Conservation (phyloP, 2,113 vertebrate species). For the Silurus glanis region DNA sequence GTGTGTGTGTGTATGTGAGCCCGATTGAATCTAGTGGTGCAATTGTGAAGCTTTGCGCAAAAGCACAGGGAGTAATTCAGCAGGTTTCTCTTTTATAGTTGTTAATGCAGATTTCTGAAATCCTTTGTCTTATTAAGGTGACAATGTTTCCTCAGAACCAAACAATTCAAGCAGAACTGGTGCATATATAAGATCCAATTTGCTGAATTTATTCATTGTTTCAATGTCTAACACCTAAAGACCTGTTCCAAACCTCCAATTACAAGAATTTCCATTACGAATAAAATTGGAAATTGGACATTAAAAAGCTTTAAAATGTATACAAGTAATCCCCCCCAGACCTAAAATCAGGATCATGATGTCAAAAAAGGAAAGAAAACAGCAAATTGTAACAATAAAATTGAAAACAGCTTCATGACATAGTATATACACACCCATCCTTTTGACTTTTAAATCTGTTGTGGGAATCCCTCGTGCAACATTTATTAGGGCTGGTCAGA, state of each 20-base stretch:
- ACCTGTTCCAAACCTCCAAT: neutral
- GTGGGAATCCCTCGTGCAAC: neutral
- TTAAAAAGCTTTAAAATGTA: neutral
- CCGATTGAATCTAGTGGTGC: neutral
- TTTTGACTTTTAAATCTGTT: slow-evolving; percentile 14
- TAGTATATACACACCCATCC: neutral
- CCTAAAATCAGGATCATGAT: neutral
- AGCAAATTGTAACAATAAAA: neutral
- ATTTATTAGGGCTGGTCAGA: slow-evolving; percentile 1
- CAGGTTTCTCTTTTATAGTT: slow-evolving; percentile 13
- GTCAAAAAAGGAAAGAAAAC: neutral
- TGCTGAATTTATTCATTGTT: slow-evolving; percentile 40
- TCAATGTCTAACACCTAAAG: neutral
- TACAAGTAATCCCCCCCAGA: neutral
- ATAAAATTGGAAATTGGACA: neutral
- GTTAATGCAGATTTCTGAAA: slow-evolving; percentile 28
- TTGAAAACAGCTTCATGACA: neutral
- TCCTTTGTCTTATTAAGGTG: slow-evolving; percentile 35
- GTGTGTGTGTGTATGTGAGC: neutral
- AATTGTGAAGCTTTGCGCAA: neutral
- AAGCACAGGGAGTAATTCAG: neutral
- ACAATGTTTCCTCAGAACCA: slow-evolving; percentile 20
- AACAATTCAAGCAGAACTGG: slow-evolving; percentile 25
- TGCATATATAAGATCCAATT: slow-evolving; percentile 23
- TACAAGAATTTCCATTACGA: neutral